phyloP scores from a whole-genome alignment of 2,888 invertebrate species.

The Phengaris alcon region DNA sequence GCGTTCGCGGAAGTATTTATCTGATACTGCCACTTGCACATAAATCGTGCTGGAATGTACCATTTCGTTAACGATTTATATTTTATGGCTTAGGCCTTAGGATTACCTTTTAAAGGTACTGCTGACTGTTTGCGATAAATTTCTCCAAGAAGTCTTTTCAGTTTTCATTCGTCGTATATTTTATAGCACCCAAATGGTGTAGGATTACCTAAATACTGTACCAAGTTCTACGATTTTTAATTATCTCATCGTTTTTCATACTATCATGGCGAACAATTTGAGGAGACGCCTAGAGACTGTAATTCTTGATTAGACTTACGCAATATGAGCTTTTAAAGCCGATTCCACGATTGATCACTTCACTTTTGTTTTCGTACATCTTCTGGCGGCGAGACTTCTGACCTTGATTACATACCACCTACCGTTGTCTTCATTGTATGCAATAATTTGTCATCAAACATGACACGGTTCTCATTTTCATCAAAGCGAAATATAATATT shows the following conservation, averaged over 20 bases:
- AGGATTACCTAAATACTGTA: neutral
- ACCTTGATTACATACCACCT: constrained; percentile 59
- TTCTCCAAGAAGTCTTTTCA: neutral
- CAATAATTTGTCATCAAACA: constrained; percentile 55
- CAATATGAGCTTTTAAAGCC: constrained; percentile 35
- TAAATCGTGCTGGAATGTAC: constrained; percentile 18
- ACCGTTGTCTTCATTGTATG: constrained; percentile 56
- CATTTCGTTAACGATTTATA: neutral
- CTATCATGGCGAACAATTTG: no score
- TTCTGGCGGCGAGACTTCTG: constrained; percentile 47
- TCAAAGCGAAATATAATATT: constrained; percentile 58
- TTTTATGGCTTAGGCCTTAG: constrained; percentile 8
- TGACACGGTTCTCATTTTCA: constrained; percentile 67
- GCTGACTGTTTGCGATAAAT: constrained; percentile 2
- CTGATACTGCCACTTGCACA: constrained; percentile 42
- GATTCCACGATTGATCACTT: constrained; percentile 60
- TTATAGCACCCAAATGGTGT: neutral
- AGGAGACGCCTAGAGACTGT: neutral
- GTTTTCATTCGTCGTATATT: neutral
- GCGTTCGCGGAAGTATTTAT: constrained; percentile 69
- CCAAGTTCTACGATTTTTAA: no score
- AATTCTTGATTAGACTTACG: constrained; percentile 37
- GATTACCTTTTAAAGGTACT: constrained; percentile 7
- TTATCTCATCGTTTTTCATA: no score
- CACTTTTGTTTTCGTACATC: constrained; percentile 70